Conservation (phyloP, 2,113 vertebrate species). For the Pseudonaja textilis region DNA sequence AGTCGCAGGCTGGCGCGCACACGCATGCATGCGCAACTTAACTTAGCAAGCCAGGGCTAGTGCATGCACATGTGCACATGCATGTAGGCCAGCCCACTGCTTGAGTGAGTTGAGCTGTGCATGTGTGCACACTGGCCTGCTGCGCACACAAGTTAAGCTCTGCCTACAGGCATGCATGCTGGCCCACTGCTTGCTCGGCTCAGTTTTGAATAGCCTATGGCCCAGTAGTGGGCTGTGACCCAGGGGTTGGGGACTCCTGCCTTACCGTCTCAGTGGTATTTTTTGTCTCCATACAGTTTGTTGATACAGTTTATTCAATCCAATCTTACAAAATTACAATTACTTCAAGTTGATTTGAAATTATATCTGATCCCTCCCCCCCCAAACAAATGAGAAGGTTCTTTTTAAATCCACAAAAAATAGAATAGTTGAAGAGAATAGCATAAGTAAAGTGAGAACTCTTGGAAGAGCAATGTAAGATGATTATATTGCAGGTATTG, state of each 20-base stretch:
- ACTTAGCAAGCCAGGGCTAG: not conserved
- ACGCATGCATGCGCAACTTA: not conserved
- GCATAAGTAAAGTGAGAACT: not conserved
- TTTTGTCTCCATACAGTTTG: not conserved
- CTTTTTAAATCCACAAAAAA: not conserved
- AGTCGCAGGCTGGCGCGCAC: not conserved
- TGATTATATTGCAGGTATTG: not conserved
- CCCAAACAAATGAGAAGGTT: not conserved
- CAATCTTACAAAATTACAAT: not conserved
- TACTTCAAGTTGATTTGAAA: not conserved
- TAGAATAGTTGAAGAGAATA: not conserved
- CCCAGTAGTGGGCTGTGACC: not conserved
- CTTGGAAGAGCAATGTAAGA: not conserved
- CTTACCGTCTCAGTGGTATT: not conserved
- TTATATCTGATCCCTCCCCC: not conserved
- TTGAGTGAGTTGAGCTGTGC: not conserved
- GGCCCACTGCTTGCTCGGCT: fast-evolving
- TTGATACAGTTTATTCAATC: not conserved
- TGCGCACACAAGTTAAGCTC: not conserved
- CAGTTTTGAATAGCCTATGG: not conserved
- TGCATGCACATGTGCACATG: not conserved
- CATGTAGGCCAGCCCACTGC: not conserved
- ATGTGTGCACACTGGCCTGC: not conserved
- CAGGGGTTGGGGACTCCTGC: not conserved
- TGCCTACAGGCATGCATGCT: not conserved